Evolutionary conservation across 1,140 invertebrate genomes (phyloP).

Genomic region (Platorchestia sp.): DNA sequence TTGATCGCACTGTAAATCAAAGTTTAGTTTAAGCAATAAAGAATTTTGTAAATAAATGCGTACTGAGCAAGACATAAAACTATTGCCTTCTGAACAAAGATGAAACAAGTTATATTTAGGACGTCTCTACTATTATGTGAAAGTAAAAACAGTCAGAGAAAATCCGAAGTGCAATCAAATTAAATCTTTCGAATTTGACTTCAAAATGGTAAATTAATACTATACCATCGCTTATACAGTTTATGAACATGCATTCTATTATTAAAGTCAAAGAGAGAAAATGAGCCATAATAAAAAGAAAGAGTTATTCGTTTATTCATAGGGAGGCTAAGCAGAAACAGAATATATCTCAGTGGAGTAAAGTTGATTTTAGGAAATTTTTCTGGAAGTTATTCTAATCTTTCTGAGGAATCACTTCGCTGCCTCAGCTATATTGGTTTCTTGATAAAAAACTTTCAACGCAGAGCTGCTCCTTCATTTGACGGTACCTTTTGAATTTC

Average conservation of each 20-base stretch:
- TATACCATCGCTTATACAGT: neutral
- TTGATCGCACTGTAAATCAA: too few species aligned
- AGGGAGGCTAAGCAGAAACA: neutral
- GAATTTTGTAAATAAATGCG: neutral
- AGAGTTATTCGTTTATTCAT: neutral
- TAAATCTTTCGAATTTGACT: neutral
- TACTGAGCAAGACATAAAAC: neutral
- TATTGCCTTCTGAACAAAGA: too few species aligned
- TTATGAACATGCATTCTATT: neutral
- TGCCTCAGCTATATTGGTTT: too few species aligned
- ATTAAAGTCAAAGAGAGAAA: too few species aligned
- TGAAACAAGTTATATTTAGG: too few species aligned
- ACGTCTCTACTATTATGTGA: too few species aligned
- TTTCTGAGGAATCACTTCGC: neutral
- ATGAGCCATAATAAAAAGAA: neutral
- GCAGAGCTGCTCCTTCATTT: too few species aligned
- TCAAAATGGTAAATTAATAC: neutral
- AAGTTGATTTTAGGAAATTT: neutral
- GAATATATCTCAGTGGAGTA: neutral
- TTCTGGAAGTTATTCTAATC: neutral
- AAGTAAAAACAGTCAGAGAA: too few species aligned
- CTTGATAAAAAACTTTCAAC: too few species aligned
- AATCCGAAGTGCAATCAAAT: too few species aligned
- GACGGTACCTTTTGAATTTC: too few species aligned
- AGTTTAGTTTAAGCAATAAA: neutral